These are phyloP conservation scores for Chloromyia formosa DNA, from an alignment of 2,888 invertebrate species.

Conservation along the genomic window DNA sequence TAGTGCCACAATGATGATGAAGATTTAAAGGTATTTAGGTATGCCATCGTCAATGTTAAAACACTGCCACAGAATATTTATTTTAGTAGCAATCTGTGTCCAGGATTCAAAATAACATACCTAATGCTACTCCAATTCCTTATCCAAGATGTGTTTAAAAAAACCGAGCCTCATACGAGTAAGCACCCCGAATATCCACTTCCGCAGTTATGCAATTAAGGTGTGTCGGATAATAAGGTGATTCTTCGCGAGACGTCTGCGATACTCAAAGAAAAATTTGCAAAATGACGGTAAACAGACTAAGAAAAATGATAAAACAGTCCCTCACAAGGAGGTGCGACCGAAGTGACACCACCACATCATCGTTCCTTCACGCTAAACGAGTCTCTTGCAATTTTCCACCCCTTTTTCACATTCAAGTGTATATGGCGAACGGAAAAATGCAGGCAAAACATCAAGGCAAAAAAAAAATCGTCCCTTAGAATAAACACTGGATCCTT, in stretches of 20 bases:
- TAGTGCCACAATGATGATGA: too few relatives aligned
- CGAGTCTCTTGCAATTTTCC: constrained; percentile 25
- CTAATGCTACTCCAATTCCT: neutral
- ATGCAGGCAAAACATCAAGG: neutral
- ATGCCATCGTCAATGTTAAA: too few relatives aligned
- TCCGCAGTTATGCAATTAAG: neutral
- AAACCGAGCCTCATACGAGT: constrained; percentile 10
- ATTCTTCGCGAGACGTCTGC: neutral
- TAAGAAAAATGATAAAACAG: constrained; percentile 33
- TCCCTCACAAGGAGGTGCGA: neutral
- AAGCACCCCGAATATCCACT: neutral
- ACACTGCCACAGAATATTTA: too few relatives aligned
- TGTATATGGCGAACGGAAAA: neutral
- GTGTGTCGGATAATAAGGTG: constrained; percentile 10
- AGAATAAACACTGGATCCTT: constrained; percentile 31
- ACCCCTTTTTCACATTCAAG: constrained; percentile 2
- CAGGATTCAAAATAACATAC: neutral
- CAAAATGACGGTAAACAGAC: constrained; percentile 33
- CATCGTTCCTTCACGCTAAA: neutral
- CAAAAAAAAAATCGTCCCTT: constrained; percentile 11
- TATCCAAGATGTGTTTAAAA: neutral
- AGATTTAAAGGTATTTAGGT: too few relatives aligned
- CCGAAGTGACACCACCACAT: neutral
- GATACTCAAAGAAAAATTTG: constrained; percentile 25
- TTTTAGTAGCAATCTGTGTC: neutral